Percentiles rank a stretch among this genome's conserved stretches.
phyloP scores from a whole-genome alignment of 1,140 invertebrate species.

The Apis laboriosa region DNA sequence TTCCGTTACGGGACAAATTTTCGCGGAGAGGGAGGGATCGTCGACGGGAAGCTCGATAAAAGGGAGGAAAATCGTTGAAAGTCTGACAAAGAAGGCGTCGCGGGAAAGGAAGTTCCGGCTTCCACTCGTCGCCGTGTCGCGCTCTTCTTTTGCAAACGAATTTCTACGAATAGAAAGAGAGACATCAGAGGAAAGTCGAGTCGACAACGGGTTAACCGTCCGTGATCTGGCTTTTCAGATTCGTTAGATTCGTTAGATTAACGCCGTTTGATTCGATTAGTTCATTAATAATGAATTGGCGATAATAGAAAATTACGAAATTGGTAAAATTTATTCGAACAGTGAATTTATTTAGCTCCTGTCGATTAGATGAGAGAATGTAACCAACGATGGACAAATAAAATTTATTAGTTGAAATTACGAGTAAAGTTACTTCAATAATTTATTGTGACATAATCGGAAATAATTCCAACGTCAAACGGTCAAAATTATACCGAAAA shows the following conservation, averaged over 20 bases:
- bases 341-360: too few relatives aligned
- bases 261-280: background rate
- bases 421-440: too few relatives aligned
- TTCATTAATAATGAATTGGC: background rate
- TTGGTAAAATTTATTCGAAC: too few relatives aligned
- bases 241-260: background rate
- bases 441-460: too few relatives aligned
- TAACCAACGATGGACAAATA: too few relatives aligned
- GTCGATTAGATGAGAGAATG: too few relatives aligned
- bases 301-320: too few relatives aligned
- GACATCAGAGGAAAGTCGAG: background rate
- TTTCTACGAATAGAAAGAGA: background rate
- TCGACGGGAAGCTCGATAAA: slow-evolving; percentile 38
- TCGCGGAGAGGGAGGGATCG: background rate
- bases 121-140: slow-evolving; percentile 14
- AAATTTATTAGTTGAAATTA: too few relatives aligned
- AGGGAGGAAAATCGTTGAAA: slow-evolving; percentile 36
- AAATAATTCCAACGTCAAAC: too few relatives aligned
- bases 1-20: slow-evolving; percentile 23
- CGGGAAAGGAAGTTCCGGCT: slow-evolving; percentile 29
- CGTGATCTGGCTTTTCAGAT: background rate
- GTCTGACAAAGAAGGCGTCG: slow-evolving; percentile 30
- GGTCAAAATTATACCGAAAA: too few relatives aligned
- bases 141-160: slow-evolving; percentile 30
- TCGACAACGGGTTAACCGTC: slow-evolving; percentile 9